A percentile compares a stretch with the other conserved stretches of the same genome.
Evolutionary conservation across 2,797 vertebrate genomes (phyloP).

Genomic region (Tapera naevia): DNA sequence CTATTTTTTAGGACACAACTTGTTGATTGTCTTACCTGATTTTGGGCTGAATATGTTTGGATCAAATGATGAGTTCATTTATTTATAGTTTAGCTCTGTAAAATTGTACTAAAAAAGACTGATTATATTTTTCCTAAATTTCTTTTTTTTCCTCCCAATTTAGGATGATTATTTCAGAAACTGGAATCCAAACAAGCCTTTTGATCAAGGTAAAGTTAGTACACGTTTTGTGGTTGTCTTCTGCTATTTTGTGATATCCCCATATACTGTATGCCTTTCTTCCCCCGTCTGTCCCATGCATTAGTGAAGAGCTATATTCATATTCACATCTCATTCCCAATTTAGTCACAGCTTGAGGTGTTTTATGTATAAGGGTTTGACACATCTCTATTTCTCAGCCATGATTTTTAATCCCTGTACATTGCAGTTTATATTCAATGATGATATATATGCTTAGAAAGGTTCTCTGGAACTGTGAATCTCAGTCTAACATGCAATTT

Average conservation of each 20-base stretch:
- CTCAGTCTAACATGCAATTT: background rate
- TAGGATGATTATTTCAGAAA: conserved; percentile 97
- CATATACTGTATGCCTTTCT: background rate
- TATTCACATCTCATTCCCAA: background rate
- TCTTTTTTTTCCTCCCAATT: conserved; percentile 20
- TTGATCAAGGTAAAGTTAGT: conserved; percentile 87
- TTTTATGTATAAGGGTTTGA: background rate
- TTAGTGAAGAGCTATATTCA: background rate
- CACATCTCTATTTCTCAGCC: conserved; percentile 3
- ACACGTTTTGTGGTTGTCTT: background rate
- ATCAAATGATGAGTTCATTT: background rate
- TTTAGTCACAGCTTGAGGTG: conserved; percentile 23
- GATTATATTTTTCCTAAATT: conserved; percentile 50
- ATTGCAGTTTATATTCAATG: background rate
- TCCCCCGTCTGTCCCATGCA: background rate
- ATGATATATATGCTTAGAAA: background rate
- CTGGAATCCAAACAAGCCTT: conserved; percentile 91
- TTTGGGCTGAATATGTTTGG: background rate
- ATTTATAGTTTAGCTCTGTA: background rate
- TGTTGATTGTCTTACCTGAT: background rate
- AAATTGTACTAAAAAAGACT: background rate
- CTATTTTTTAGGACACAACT: background rate
- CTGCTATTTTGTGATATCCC: background rate
- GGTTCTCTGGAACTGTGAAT: background rate
- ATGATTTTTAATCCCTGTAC: background rate